Percentiles rank a stretch among this genome's conserved stretches.
phyloP scores from a whole-genome alignment of 2,888 invertebrate species.

The Zygothrica quintamaculata region DNA sequence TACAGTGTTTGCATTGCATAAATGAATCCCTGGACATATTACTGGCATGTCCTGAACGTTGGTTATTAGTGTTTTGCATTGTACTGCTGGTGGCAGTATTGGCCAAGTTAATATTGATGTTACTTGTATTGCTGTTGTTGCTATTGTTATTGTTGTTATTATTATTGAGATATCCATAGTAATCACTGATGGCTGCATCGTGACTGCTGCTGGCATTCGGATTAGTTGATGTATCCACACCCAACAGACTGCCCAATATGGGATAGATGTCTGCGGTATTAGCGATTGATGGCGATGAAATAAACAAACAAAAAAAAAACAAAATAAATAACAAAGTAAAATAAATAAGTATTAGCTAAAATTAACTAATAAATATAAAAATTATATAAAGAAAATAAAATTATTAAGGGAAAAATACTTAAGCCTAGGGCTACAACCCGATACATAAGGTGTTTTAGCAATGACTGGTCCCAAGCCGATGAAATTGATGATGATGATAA shows the following conservation, averaged over 20 bases:
- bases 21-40: slow-evolving; percentile 65
- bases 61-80: slow-evolving; percentile 15
- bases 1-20: slow-evolving; percentile 83
- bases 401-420: slow-evolving; percentile 22
- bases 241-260: slow-evolving; percentile 83
- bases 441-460: slow-evolving; percentile 19
- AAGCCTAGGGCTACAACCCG: slow-evolving; percentile 33
- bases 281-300: slow-evolving; percentile 40
- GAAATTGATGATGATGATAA: slow-evolving; percentile 27
- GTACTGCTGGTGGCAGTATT: slow-evolving; percentile 9
- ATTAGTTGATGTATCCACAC: slow-evolving; percentile 80
- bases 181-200: slow-evolving; percentile 57
- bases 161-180: slow-evolving; percentile 69
- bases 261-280: slow-evolving; percentile 82
- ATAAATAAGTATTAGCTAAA: slow-evolving; percentile 38
- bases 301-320: slow-evolving; percentile 45
- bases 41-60: slow-evolving; percentile 30
- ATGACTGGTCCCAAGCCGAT: slow-evolving; percentile 13
- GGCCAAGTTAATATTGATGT: slow-evolving; percentile 13
- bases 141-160: slow-evolving; percentile 59
- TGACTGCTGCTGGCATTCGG: slow-evolving; percentile 47
- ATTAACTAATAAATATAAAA: slow-evolving; percentile 33
- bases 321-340: slow-evolving; percentile 49
- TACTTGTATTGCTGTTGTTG: slow-evolving; percentile 31
- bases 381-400: slow-evolving; percentile 4